Conservation (phyloP, 2,113 vertebrate species). For the Desmodus rotundus region DNA sequence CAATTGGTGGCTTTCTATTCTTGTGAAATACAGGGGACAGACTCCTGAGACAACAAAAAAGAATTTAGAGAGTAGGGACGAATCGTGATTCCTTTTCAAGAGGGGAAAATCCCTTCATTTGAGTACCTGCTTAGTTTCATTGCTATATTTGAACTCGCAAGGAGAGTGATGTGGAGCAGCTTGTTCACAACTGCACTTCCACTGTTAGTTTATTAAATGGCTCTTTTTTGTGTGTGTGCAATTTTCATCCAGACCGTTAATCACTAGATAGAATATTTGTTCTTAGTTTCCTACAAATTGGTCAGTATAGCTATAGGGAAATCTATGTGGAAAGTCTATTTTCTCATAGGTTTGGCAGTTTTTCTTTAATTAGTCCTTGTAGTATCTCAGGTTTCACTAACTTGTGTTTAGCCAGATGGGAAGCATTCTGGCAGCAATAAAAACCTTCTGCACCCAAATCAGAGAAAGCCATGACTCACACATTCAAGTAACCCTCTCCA, state of each 20-base stretch:
- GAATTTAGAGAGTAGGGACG: not conserved
- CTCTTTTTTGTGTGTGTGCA: not conserved
- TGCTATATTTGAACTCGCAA: not conserved
- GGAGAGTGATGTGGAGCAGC: not conserved
- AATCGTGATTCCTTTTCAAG: not conserved
- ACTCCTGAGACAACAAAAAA: not conserved
- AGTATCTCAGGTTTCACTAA: not conserved
- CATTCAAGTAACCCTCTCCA: not conserved
- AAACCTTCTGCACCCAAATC: not conserved
- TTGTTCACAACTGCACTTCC: not conserved
- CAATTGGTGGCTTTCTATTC: slow-evolving; percentile 28
- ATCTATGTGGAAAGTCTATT: slow-evolving; percentile 26
- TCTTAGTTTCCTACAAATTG: slow-evolving; percentile 12
- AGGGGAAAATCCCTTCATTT: not conserved
- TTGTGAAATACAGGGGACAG: not conserved
- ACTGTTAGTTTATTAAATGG: not conserved
- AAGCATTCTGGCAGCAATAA: slow-evolving; percentile 6
- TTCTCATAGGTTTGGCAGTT: slow-evolving; percentile 12
- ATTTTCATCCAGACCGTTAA: not conserved
- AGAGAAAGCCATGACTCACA: not conserved
- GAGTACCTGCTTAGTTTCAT: not conserved
- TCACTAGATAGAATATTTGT: slow-evolving; percentile 26
- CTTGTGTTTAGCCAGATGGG: slow-evolving; percentile 33
- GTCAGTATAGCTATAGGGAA: slow-evolving; percentile 22
- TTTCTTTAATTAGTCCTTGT: slow-evolving; percentile 38